Conservation (phyloP, 2,888 invertebrate species). For the Drosophila fulvimacula region DNA sequence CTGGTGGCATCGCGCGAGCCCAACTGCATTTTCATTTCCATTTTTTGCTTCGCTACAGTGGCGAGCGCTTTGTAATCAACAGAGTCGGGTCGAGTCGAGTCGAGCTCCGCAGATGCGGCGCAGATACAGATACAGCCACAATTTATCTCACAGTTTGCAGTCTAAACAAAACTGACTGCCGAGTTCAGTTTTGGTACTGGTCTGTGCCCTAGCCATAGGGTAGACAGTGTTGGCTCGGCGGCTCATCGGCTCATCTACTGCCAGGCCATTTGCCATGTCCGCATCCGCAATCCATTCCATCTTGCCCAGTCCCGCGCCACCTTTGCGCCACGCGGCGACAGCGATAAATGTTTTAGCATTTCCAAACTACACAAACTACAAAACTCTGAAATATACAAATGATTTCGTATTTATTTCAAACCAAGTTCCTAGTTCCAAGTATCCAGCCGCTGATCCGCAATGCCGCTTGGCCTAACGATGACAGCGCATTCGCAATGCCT, state of each 20-base stretch:
- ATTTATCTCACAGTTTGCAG: constrained; percentile 75
- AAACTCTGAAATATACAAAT: constrained; percentile 80
- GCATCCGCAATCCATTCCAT: constrained; percentile 65
- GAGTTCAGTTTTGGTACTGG: constrained; percentile 22
- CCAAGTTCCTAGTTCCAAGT: constrained; percentile 43
- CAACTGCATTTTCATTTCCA: constrained; percentile 78
- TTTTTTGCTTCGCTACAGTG: constrained; percentile 63
- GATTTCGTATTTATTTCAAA: constrained; percentile 80
- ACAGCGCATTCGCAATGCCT: constrained; percentile 20
- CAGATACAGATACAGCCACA: constrained; percentile 76
- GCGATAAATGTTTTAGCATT: constrained; percentile 78
- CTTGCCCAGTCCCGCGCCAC: constrained; percentile 24
- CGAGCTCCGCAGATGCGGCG: constrained; percentile 58
- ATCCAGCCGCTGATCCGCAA: constrained; percentile 26
- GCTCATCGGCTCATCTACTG: constrained; percentile 77
- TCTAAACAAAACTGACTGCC: constrained; percentile 80
- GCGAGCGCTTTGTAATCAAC: constrained; percentile 74
- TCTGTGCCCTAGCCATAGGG: constrained; percentile 51
- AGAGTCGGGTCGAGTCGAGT: constrained; percentile 47
- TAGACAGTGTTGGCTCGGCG: constrained; percentile 15
- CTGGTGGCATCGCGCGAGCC: constrained; percentile 12
- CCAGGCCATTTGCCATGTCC: constrained; percentile 76
- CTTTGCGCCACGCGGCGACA: constrained; percentile 64
- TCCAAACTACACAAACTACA: constrained; percentile 76
- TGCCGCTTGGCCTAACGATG: constrained; percentile 46